Percentiles rank a stretch among this genome's conserved stretches.
Evolutionary conservation across 2,113 vertebrate species (phyloP).

Genomic region (Rhynchomys soricoides): DNA sequence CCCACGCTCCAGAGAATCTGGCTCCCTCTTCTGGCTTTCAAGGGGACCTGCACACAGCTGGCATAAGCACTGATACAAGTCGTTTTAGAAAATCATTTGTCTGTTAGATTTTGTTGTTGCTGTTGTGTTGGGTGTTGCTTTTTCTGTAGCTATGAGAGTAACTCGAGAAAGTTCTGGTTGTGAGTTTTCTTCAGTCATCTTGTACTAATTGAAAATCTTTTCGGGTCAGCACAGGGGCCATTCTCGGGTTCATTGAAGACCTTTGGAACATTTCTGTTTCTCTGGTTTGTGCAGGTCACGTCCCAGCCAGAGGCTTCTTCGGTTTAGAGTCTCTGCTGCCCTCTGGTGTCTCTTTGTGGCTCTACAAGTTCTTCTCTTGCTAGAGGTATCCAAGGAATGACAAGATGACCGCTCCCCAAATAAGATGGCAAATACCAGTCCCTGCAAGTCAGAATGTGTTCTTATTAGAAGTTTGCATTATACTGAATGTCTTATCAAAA

Average conservation of each 20-base stretch:
- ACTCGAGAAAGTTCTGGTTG: neutral
- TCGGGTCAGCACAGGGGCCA: neutral
- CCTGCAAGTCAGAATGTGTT: neutral
- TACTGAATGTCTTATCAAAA: neutral
- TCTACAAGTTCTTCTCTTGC: neutral
- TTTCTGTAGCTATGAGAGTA: neutral
- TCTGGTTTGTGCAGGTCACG: neutral
- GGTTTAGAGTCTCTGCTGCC: neutral
- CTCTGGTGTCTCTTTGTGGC: neutral
- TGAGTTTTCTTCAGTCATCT: neutral
- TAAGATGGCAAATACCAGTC: neutral
- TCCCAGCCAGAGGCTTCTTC: neutral
- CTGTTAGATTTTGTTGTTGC: neutral
- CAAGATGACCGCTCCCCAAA: neutral
- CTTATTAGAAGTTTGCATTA: neutral
- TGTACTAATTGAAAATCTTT: neutral
- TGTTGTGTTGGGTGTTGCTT: neutral
- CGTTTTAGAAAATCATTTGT: neutral
- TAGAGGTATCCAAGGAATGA: neutral
- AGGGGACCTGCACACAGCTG: neutral
- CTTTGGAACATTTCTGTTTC: neutral
- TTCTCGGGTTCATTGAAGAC: neutral
- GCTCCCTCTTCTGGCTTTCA: neutral
- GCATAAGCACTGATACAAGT: neutral
- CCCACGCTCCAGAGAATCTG: neutral